These are phyloP conservation scores for Lagopus leucura DNA, from an alignment of 2,113 vertebrate species.

Conservation along the genomic window DNA sequence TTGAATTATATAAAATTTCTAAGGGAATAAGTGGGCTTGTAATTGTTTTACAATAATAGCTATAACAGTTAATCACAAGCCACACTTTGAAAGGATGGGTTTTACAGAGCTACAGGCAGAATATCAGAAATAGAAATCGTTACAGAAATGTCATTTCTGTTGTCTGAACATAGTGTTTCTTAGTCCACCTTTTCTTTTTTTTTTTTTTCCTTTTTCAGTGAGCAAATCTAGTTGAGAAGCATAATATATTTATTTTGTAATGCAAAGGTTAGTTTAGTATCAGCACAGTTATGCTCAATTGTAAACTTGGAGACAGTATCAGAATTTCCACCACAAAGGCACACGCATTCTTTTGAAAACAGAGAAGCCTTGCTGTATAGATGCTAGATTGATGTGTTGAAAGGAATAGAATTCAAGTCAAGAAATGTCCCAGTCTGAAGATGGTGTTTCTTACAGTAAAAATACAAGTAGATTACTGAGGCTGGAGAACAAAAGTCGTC, in stretches of 20 bases:
- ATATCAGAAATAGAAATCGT: slow-evolving; percentile 16
- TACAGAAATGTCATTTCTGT: slow-evolving; percentile 10
- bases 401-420: slow-evolving; percentile 47
- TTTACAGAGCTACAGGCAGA: slow-evolving; percentile 18
- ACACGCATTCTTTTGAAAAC: slow-evolving; percentile 35
- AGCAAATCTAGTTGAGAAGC: slow-evolving; percentile 10
- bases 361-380: slow-evolving; percentile 4
- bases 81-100: neutral
- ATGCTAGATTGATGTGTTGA: slow-evolving; percentile 37
- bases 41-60: slow-evolving; percentile 4
- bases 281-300: neutral
- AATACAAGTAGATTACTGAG: neutral
- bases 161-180: slow-evolving; percentile 27
- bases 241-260: slow-evolving; percentile 56
- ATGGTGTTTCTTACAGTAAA: neutral
- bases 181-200: neutral
- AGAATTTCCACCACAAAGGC: slow-evolving; percentile 34
- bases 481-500: slow-evolving; percentile 23
- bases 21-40: neutral
- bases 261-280: slow-evolving; percentile 38
- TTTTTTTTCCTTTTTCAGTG: neutral
- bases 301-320: neutral
- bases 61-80: slow-evolving; percentile 23
- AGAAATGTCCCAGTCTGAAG: neutral
- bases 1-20: neutral